Base-by-base conservation (phyloP, 2,113 vertebrate genomes). In the Percopsis transmontana region DNA sequence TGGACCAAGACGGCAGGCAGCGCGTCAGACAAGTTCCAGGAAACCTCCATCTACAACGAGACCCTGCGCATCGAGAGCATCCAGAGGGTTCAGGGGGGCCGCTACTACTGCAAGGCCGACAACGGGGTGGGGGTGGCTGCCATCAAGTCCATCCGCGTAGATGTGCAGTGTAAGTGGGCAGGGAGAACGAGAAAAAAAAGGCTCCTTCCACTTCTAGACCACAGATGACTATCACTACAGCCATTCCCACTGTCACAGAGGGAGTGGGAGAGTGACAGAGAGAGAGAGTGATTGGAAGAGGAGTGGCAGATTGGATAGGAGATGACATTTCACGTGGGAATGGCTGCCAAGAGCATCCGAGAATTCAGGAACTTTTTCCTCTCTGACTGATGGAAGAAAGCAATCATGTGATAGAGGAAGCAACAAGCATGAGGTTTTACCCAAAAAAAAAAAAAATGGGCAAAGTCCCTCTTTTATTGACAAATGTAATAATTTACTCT, bases 121-220 rank as follows among this genome's bases (percentile, higher is more conserved):
- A 99, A 99, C 74, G 96, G 97, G 86, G 94, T 99, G 89, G 96
- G 96, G 89, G 96, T 96, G 88, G 95, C 97, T 85, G 97, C 96
- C 93, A 99, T 99, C 96, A 98, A 96, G 94, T 99, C 97, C 94
- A 98, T 99, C 91, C 97, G 97, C 72, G 97, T 99, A 95, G 97
- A 99, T 86, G 97, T 99, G 91, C 97, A 99, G 91, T 99, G 97
- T 99, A 96, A 99, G 97, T 98, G 56, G 77, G 73, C 77, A 73
- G 62, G 84, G 81, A 83, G 65, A 62, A 72, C 72, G 24, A 72
- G 58, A 4, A 11, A 3, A 50, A n/a, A 59, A 58, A 61, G 64
- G 51, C 79, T 81, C 88, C 81, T 87, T 87, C 87, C 85, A 84
- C 87, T 87, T 82, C 60, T 66, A 70, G 69, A 81, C 85, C 83